Conservation (phyloP, 2,888 invertebrate species). For the Drosophila antonietae region DNA sequence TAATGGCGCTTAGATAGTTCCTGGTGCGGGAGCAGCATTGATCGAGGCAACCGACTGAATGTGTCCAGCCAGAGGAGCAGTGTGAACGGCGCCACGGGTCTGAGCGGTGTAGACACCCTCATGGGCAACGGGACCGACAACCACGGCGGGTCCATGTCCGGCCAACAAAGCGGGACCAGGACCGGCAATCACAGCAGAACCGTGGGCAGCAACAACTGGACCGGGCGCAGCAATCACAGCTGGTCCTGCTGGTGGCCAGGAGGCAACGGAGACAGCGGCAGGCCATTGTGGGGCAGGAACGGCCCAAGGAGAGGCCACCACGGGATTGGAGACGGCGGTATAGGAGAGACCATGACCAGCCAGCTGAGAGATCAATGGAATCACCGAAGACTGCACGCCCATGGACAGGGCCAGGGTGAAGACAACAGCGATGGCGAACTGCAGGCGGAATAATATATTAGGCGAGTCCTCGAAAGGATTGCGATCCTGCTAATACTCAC, state of each 20-base stretch:
- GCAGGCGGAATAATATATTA: constrained; percentile 13
- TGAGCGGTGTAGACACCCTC: constrained; percentile 81
- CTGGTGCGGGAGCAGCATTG: constrained; percentile 81
- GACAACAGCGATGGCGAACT: constrained; percentile 79
- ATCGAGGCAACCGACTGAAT: constrained; percentile 78
- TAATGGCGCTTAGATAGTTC: constrained; percentile 62
- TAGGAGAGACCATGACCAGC: constrained; percentile 76
- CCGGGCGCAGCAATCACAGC: constrained; percentile 45
- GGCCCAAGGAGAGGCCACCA: constrained; percentile 61
- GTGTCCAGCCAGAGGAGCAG: constrained; percentile 80
- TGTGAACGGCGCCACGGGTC: constrained; percentile 81
- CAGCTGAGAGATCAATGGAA: constrained; percentile 73
- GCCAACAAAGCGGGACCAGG: constrained; percentile 36
- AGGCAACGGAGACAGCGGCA: constrained; percentile 59
- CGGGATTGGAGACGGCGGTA: constrained; percentile 75
- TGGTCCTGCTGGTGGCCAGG: constrained; percentile 49
- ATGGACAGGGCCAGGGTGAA: constrained; percentile 82
- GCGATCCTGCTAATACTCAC: constrained; percentile 62
- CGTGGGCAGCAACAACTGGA: constrained; percentile 48
- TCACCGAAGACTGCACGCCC: constrained; percentile 81
- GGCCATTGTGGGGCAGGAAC: constrained; percentile 45
- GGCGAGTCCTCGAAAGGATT: neutral
- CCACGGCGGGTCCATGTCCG: constrained; percentile 58
- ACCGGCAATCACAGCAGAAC: constrained; percentile 46
- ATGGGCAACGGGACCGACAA: constrained; percentile 71